Evolutionary conservation across 2,797 vertebrate genomes (phyloP), one percentile per base, ranked within the genome.

Genomic region (Parambassis ranga): DNA sequence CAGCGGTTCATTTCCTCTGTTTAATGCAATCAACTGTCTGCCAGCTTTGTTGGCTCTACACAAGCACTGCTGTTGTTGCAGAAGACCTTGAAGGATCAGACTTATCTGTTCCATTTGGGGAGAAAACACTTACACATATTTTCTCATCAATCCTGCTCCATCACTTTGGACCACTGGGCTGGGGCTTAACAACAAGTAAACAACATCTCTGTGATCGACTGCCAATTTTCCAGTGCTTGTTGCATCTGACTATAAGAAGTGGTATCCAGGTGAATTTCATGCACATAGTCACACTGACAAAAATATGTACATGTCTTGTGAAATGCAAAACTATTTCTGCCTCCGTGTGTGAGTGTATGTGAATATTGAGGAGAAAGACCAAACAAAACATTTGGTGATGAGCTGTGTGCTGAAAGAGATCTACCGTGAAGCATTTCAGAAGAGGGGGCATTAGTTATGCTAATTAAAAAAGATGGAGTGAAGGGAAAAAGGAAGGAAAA

Each of bases 391-490:
- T 32, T 65, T 60, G 43, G 27, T 42, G 61, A 76, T 41, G 68
- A 80, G 60, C 56, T 44, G 64, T 56, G 77, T 47, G 72, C 38
- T 5, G 50, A 57, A 48, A 68, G 48, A 81, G 48, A 75, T 73
- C 42, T 62, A 55, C 60, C 28, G 27, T 74, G 77, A 75, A 64
- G 67, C 49, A 58, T 60, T 77, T 57, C 46, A 23, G 51, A 63
- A 27, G 59, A 66, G 55, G 65, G 72, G 71, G 63, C 71, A 80
- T 81, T 85, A 82, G 70, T 78, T 78, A 80, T 84, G 80, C 76
- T 79, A 80, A 84, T 87, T 79, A 74, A 75, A 79, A n/a, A 77
- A 79, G 60, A 86, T 39, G 65, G 65, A 78, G 66, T 52, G 60
- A 69, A 74, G 67, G 41, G 53, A 23, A 74, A 71, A 76, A 46